Evolutionary conservation across 2,888 invertebrate species (phyloP).

Genomic region (Drosophila nr. perissopoda): DNA sequence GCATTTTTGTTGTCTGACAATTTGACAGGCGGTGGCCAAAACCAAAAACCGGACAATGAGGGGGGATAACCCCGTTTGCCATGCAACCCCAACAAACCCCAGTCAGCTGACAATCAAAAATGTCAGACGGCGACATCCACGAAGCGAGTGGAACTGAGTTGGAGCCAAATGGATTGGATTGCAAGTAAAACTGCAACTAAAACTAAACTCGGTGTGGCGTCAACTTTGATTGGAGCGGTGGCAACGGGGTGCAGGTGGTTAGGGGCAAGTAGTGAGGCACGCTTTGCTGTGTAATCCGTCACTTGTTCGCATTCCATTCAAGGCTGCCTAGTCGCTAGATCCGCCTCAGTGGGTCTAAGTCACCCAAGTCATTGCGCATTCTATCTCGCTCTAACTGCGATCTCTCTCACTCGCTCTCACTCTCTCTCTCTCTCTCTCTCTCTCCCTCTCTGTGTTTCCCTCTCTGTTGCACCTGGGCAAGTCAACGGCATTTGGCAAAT

Average conservation of each 20-base stretch:
- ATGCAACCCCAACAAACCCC: neutral
- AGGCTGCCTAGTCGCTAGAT: slow-evolving; percentile 70
- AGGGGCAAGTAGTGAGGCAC: slow-evolving; percentile 15
- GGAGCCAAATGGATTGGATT: slow-evolving; percentile 32
- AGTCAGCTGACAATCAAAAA: slow-evolving; percentile 77
- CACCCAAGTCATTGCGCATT: slow-evolving; percentile 13
- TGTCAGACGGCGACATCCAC: slow-evolving; percentile 62
- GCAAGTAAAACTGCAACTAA: slow-evolving; percentile 26
- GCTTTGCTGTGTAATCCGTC: slow-evolving; percentile 58
- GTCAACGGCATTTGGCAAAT: slow-evolving; percentile 66
- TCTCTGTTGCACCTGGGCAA: slow-evolving; percentile 53
- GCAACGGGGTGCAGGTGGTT: neutral
- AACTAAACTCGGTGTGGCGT: slow-evolving; percentile 19
- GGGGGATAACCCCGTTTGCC: neutral
- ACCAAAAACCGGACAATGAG: slow-evolving; percentile 25
- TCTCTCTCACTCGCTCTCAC: slow-evolving; percentile 10
- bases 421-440: neutral
- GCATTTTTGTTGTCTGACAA: slow-evolving; percentile 53
- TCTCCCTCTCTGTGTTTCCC: neutral
- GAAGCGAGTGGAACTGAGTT: slow-evolving; percentile 18
- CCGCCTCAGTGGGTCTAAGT: slow-evolving; percentile 62
- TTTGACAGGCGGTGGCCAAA: slow-evolving; percentile 42
- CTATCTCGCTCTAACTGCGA: slow-evolving; percentile 15
- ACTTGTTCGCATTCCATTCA: slow-evolving; percentile 78
- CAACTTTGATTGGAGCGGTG: neutral